A percentile compares a stretch with the other conserved stretches of the same genome.
phyloP scores from a whole-genome alignment of 1,140 invertebrate genomes.

The Drosophila navojoa region DNA sequence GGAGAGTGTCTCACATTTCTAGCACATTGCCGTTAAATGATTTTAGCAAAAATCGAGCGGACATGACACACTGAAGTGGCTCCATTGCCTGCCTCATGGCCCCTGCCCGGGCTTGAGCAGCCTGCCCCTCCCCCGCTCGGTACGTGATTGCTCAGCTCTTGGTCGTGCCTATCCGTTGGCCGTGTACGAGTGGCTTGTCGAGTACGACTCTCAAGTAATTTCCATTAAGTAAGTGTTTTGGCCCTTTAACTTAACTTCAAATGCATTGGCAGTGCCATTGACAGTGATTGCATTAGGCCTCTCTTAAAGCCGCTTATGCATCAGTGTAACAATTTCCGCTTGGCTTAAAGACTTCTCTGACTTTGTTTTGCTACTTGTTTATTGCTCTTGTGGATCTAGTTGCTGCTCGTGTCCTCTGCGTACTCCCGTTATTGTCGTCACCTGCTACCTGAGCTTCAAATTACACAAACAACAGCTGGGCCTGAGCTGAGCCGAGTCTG shows the following conservation, averaged over 20 bases:
- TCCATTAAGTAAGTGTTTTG: constrained; percentile 80
- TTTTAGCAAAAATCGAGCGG: constrained; percentile 81
- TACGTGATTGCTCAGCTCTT: constrained; percentile 71
- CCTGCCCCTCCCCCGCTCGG: constrained; percentile 11
- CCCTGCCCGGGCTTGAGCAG: neutral
- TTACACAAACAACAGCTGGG: constrained; percentile 66
- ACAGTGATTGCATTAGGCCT: constrained; percentile 61
- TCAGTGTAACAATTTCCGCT: constrained; percentile 39
- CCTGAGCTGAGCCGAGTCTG: neutral
- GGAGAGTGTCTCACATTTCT: constrained; percentile 62
- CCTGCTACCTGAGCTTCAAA: constrained; percentile 55
- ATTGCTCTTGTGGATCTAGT: neutral
- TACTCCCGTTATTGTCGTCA: constrained; percentile 2
- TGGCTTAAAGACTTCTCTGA: constrained; percentile 39
- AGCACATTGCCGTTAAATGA: constrained; percentile 74
- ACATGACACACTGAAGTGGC: constrained; percentile 79
- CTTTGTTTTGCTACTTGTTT: neutral
- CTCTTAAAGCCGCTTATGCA: constrained; percentile 59
- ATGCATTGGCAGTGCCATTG: constrained; percentile 62
- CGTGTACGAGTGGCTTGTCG: constrained; percentile 51
- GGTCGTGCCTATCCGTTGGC: constrained; percentile 47
- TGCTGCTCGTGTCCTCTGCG: neutral
- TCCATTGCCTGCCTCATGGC: constrained; percentile 24
- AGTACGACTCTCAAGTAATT: constrained; percentile 69
- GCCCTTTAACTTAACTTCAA: constrained; percentile 64